phyloP scores from a whole-genome alignment of 2,888 invertebrate genomes.

The Drosophila neonasuta region DNA sequence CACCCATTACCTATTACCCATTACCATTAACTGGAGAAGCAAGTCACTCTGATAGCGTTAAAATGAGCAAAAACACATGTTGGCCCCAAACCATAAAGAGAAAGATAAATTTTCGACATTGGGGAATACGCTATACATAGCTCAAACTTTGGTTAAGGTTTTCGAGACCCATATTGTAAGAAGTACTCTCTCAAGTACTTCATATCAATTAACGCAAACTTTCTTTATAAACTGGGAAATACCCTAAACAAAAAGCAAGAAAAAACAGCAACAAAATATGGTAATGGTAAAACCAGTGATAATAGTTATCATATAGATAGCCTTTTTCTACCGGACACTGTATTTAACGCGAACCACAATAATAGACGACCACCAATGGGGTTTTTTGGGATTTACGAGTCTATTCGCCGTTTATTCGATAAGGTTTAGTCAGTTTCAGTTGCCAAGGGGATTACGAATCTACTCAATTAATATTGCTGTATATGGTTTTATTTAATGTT shows the following conservation, averaged over 20 bases:
- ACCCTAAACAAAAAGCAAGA: background rate
- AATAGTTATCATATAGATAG: slow-evolving; percentile 47
- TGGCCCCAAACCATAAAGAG: background rate
- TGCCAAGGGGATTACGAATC: slow-evolving; percentile 8
- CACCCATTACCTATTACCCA: slow-evolving; percentile 13
- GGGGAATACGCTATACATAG: background rate
- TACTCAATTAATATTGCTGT: background rate
- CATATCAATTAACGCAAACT: background rate
- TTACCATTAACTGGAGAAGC: slow-evolving; percentile 17
- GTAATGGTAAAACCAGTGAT: slow-evolving; percentile 54
- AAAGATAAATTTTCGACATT: slow-evolving; percentile 3
- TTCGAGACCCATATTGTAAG: background rate
- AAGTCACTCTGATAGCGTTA: slow-evolving; percentile 40
- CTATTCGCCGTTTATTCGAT: slow-evolving; percentile 25
- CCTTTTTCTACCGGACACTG: slow-evolving; percentile 18
- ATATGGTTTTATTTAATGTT: background rate
- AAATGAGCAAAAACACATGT: slow-evolving; percentile 23
- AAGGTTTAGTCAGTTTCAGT: slow-evolving; percentile 25
- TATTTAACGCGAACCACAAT: slow-evolving; percentile 15
- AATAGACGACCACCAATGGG: slow-evolving; percentile 64
- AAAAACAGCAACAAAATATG: background rate
- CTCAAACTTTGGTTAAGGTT: background rate
- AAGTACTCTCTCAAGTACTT: background rate
- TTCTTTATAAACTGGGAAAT: slow-evolving; percentile 1
- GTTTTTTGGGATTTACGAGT: slow-evolving; percentile 48